Evolutionary conservation across 2,113 vertebrate genomes (phyloP).

Genomic region (Brachypteracias leptosomus): DNA sequence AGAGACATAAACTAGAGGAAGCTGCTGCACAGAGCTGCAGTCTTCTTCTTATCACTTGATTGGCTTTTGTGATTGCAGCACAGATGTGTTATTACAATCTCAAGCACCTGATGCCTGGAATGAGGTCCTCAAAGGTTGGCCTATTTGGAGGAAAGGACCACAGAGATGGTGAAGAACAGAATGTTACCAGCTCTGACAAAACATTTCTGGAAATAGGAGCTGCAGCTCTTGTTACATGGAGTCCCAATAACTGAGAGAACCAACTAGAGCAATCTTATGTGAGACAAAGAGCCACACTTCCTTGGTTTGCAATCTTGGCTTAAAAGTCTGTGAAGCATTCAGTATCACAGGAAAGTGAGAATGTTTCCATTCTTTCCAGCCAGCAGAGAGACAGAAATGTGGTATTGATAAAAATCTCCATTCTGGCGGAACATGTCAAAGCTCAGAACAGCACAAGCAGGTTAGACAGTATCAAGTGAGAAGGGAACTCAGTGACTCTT

Average conservation of each 20-base stretch:
- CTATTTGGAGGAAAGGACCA: background rate
- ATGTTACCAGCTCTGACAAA: background rate
- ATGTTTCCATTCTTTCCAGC: background rate
- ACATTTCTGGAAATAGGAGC: background rate
- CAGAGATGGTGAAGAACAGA: background rate
- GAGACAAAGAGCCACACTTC: background rate
- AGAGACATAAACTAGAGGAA: background rate
- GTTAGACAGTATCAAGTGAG: background rate
- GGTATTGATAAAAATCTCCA: background rate
- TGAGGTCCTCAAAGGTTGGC: background rate
- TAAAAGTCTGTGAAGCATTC: background rate
- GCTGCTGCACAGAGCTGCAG: background rate
- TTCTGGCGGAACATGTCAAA: background rate
- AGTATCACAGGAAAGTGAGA: background rate
- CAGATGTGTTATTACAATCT: background rate
- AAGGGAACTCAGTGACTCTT: background rate
- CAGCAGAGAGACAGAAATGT: background rate
- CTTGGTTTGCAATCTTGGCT: background rate
- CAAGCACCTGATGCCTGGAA: background rate
- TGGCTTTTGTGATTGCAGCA: background rate
- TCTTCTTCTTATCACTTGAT: background rate
- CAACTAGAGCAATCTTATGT: background rate
- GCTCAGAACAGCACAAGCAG: background rate
- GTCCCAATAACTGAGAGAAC: background rate
- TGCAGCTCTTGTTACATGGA: background rate